Evolutionary conservation across 2,797 vertebrate species (phyloP), one percentile per base, ranked within the genome.

Genomic region (Dallia pectoralis): DNA sequence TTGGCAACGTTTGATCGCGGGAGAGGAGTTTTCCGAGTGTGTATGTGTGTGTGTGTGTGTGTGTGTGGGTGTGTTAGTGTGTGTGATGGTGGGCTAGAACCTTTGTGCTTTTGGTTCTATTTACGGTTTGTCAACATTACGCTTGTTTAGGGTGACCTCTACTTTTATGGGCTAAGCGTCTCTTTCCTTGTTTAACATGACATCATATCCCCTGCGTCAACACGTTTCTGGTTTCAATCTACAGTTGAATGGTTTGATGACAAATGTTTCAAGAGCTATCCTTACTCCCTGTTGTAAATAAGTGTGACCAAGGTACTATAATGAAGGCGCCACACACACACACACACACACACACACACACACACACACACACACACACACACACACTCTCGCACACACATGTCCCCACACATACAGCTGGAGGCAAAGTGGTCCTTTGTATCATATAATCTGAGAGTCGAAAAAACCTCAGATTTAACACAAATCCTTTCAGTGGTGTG

Each of bases 401-500:
- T 6, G n/a, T 6, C n/a, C 51, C 8, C 51, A 56, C 7, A 27
- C 44, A 47, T 5, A 47, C 40, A 63, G 25, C 32, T 18, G 14
- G 67, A 32, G 69, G 51, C 14, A 36, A 61, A n/a, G 53, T n/a
- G 53, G 8, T n/a, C 7, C 12, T 40, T 61, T 61, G 22, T 32
- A 19, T 25, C 27, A n/a, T 33, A 70, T 70, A 40, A 19, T 14
- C 22, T 33, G n/a, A 36, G 33, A 36, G 33, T 36, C 33, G 33
- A 36, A 36, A n/a, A 3, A 36, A 59, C 71, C 47, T 12, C 67
- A 19, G 65, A 32, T 22, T 48, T 16, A 44, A n/a, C 77, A 65
- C 16, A 72, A 76, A 67, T 59, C 18, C 67, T 61, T 47, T 40
- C 72, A 80, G 56, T 71, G 51, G 44, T 53, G 48, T 36, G 44